Evolutionary conservation across 2,113 vertebrate genomes (phyloP).

Genomic region (Sturnus vulgaris): DNA sequence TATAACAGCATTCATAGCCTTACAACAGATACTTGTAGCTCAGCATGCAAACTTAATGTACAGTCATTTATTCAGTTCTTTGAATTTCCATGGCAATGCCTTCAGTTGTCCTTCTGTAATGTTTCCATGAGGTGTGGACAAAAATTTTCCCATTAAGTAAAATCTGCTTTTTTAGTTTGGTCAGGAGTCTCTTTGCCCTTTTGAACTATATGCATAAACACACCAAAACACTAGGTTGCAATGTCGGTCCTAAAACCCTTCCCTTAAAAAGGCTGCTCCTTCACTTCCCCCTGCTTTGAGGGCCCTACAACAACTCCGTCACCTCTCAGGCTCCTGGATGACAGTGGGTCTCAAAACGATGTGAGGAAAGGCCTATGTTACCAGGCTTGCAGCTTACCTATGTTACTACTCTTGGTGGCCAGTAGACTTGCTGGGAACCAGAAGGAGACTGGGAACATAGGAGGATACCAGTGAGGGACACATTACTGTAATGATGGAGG

Average conservation of each 20-base stretch:
- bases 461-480: rapidly evolving
- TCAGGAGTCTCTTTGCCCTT: not conserved
- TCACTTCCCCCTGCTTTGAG: not conserved
- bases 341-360: not conserved
- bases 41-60: not conserved
- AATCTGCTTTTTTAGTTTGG: not conserved
- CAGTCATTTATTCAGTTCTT: not conserved
- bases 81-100: not conserved
- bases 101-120: not conserved
- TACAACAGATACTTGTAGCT: not conserved
- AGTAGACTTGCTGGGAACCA: not conserved
- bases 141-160: not conserved
- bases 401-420: not conserved
- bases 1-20: not conserved
- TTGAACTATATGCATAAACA: not conserved
- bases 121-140: not conserved
- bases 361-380: not conserved
- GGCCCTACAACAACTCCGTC: not conserved
- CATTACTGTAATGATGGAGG: rapidly evolving
- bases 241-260: not conserved
- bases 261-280: not conserved
- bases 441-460: rapidly evolving
- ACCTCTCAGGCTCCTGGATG: not conserved
- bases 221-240: not conserved
- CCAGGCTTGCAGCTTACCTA: not conserved